Evolutionary conservation across 2,797 vertebrate genomes (phyloP).

Genomic region (Sorex maritimensis): DNA sequence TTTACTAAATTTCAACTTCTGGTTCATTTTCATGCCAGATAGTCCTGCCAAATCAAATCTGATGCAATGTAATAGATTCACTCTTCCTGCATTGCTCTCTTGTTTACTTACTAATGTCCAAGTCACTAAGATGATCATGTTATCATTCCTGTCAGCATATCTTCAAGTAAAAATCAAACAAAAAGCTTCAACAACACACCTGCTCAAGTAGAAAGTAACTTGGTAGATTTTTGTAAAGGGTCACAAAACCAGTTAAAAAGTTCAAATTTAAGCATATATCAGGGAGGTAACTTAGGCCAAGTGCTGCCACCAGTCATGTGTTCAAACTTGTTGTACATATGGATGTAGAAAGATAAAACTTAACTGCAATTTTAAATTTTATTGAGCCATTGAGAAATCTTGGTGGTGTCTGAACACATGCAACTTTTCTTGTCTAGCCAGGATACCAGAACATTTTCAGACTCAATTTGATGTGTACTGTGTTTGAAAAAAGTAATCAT

Average conservation of each 20-base stretch:
- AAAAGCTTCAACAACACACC: background rate
- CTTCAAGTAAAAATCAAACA: background rate
- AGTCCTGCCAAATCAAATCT: conserved; percentile 9
- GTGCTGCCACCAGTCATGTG: too few relatives aligned
- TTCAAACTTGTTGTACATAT: too few relatives aligned
- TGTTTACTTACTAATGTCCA: background rate
- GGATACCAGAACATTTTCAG: background rate
- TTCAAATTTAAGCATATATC: background rate
- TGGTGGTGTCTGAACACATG: too few relatives aligned
- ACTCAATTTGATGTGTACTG: too few relatives aligned
- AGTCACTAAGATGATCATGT: background rate
- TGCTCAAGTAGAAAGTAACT: too few relatives aligned
- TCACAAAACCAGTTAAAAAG: background rate
- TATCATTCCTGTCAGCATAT: background rate
- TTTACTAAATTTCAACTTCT: conserved; percentile 5
- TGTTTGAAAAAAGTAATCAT: accelerated
- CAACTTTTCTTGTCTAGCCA: too few relatives aligned
- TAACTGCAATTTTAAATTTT: too few relatives aligned
- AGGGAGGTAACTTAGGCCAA: too few relatives aligned
- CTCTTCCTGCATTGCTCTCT: background rate
- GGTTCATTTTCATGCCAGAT: conserved; percentile 18
- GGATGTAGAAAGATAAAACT: too few relatives aligned
- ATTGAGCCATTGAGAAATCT: too few relatives aligned
- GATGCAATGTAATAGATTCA: background rate
- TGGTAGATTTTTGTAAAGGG: too few relatives aligned